phyloP scores from a whole-genome alignment of 1,140 invertebrate genomes.

The Venustaconcha ellipsiformis region DNA sequence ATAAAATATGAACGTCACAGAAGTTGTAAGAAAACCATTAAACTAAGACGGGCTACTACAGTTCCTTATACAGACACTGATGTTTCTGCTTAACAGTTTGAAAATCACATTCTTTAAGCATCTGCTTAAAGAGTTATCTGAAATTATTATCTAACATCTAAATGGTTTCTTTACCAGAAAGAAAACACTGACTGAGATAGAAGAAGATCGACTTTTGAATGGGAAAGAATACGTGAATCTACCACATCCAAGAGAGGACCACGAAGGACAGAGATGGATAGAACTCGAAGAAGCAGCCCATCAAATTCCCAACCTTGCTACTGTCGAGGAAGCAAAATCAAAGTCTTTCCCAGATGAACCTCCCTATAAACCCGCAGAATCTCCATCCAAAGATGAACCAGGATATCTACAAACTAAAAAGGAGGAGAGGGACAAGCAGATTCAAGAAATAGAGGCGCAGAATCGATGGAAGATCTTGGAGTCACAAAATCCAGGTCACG shows the following conservation, averaged over 20 bases:
- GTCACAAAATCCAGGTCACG: slow-evolving; percentile 49
- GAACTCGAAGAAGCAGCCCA: slow-evolving; percentile 43
- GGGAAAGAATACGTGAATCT: slow-evolving; percentile 58
- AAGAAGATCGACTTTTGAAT: slow-evolving; percentile 58
- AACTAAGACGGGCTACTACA: no score
- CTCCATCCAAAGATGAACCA: slow-evolving; percentile 34
- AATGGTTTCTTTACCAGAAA: slow-evolving; percentile 43
- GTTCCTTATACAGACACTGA: no score
- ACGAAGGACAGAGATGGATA: slow-evolving; percentile 45
- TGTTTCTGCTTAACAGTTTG: no score
- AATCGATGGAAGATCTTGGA: slow-evolving; percentile 64
- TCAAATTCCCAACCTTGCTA: slow-evolving; percentile 40
- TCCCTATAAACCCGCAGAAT: slow-evolving; percentile 30
- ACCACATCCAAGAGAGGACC: slow-evolving; percentile 40
- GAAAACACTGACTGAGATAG: slow-evolving; percentile 54
- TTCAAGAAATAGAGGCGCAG: slow-evolving; percentile 63
- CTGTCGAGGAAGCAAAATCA: slow-evolving; percentile 17
- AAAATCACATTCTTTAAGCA: no score
- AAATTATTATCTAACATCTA: no score
- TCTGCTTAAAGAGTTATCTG: no score
- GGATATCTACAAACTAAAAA: slow-evolving; percentile 40
- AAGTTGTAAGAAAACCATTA: no score
- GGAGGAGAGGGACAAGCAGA: slow-evolving; percentile 34
- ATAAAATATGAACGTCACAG: no score
- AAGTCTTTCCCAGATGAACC: slow-evolving; percentile 24